Evolutionary conservation across 2,113 vertebrate genomes (phyloP), one percentile per base, ranked within the genome.

Genomic region (Taurulus bubalis): DNA sequence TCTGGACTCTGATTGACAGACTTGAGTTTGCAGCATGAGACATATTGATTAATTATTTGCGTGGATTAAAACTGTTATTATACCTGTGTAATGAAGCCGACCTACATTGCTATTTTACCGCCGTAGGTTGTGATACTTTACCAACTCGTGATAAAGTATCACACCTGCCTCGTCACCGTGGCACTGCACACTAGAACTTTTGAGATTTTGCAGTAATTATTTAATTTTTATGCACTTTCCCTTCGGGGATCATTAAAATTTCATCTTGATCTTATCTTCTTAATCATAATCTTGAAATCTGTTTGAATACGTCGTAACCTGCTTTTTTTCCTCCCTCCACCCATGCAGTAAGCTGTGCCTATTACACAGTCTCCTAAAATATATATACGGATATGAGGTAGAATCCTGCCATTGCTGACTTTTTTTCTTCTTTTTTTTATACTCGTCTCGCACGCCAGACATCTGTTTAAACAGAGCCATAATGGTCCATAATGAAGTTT

Each of bases 231-330:
- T 83, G 83, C 76, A 72, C 73, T 85, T 68, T 71, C 82, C 91
- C 84, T 75, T 16, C 81, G 88, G 90, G 84, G 75, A 77, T 91
- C 82, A 92, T 92, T 90, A 89, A 88, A 88, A 78, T 87, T 84
- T 89, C 82, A 90, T 90, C 71, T 89, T 63, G 65, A 82, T 91
- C 87, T 85, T 87, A 90, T 91, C 87, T 79, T 75, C 59, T 70
- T 88, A 77, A 90, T 89, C 86, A 72, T 89, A 85, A 93, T 90
- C 86, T 77, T 38, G 42, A 82, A 88, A 88, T 89, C 86, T 67
- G 75, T 86, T 84, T 86, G 82, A 86, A 82, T 86, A 66, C 47
- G 68, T 79, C 84, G 62, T 88, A 87, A 91, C 89, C 86, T 90
- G 85, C 69, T 92, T 93, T 91, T 58, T 56, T 20, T 20, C 38